Percentiles rank a stretch among this genome's conserved stretches.
Conservation (phyloP, 2,113 vertebrate genomes). For the Cercopithecus mona region DNA sequence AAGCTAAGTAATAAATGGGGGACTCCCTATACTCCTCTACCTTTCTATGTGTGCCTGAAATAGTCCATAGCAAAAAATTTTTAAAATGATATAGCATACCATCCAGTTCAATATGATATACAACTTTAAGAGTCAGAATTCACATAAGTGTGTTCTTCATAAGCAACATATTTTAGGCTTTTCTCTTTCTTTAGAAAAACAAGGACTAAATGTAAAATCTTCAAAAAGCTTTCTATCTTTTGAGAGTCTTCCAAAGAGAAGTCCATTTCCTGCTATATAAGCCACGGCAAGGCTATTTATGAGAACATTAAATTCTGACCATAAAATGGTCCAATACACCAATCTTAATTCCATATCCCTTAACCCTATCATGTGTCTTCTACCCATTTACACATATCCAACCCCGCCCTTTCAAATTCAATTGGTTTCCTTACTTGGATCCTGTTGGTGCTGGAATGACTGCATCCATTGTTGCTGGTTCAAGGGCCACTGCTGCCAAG, state of each 20-base stretch:
- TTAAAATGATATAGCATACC: background rate
- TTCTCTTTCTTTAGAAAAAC: slow-evolving; percentile 28
- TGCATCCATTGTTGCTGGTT: slow-evolving; percentile 99
- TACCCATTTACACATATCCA: background rate
- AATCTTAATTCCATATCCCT: background rate
- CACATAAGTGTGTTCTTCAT: background rate
- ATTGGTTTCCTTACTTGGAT: slow-evolving; percentile 91
- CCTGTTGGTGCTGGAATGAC: slow-evolving; percentile 98
- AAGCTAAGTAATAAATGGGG: background rate
- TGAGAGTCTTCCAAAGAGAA: background rate
- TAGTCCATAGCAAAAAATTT: background rate
- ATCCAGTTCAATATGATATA: background rate
- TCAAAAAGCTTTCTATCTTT: background rate
- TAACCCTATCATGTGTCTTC: background rate
- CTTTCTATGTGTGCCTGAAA: background rate
- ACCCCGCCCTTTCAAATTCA: background rate
- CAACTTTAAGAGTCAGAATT: background rate
- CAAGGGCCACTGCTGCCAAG: slow-evolving; percentile 99
- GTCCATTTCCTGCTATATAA: background rate
- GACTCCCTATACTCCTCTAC: background rate
- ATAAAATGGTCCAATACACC: slow-evolving; percentile 5
- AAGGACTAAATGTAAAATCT: background rate
- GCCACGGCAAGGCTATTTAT: background rate
- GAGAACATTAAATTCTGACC: slow-evolving; percentile 8
- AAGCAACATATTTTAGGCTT: slow-evolving; percentile 50